Percentiles rank a stretch among this genome's conserved stretches.
Conservation (phyloP, 2,888 invertebrate genomes). For the Melipona bicolor region DNA sequence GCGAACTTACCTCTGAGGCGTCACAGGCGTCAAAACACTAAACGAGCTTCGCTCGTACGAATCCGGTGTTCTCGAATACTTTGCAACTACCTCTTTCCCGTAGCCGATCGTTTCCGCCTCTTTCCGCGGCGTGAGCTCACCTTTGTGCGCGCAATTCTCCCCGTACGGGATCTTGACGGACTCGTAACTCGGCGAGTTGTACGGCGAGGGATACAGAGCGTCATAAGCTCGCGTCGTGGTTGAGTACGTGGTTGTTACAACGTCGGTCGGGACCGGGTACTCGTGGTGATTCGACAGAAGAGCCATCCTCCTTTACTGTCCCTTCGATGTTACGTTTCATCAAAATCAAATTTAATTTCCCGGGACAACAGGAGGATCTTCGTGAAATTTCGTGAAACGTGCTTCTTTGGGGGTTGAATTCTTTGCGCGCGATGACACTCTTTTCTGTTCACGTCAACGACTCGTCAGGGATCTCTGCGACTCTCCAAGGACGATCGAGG, state of each 20-base stretch:
- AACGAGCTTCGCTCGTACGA: constrained; percentile 77
- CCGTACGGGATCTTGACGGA: constrained; percentile 66
- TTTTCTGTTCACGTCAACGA: too few relatives aligned
- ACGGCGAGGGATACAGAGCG: constrained; percentile 78
- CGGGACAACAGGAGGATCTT: not conserved
- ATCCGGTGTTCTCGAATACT: constrained; percentile 77
- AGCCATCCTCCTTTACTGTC: constrained; percentile 73
- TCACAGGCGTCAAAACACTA: constrained; percentile 77
- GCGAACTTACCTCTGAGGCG: constrained; percentile 78
- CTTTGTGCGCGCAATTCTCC: constrained; percentile 73
- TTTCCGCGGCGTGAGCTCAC: constrained; percentile 73
- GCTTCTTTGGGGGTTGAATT: not conserved
- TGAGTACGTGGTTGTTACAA: constrained; percentile 73
- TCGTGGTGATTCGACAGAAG: constrained; percentile 78
- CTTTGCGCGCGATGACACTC: not conserved
- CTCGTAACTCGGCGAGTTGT: constrained; percentile 79
- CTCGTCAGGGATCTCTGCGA: too few relatives aligned
- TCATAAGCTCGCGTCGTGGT: constrained; percentile 69
- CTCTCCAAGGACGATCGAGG: too few relatives aligned
- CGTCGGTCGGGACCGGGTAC: constrained; percentile 74
- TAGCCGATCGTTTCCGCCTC: constrained; percentile 66
- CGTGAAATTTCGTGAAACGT: not conserved
- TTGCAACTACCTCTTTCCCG: constrained; percentile 58
- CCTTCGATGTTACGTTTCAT: not conserved
- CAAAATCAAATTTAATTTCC: not conserved